A percentile compares a stretch with the other conserved stretches of the same genome.
Evolutionary conservation across 2,113 vertebrate species (phyloP).

Genomic region (Chloropsis hardwickii): DNA sequence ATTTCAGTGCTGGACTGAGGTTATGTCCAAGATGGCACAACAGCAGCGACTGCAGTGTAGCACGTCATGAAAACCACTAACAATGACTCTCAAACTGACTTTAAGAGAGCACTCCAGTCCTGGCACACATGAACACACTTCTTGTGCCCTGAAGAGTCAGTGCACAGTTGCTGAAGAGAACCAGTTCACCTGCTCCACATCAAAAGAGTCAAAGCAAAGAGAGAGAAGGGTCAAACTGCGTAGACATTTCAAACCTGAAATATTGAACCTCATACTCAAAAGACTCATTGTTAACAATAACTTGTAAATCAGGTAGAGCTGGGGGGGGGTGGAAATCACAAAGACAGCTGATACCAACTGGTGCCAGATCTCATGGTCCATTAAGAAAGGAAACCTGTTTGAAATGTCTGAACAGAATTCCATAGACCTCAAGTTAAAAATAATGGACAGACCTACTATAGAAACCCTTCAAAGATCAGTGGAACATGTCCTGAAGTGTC

Average conservation of each 20-base stretch:
- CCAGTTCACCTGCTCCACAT: background rate
- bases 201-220: background rate
- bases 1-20: background rate
- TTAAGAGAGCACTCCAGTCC: background rate
- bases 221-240: background rate
- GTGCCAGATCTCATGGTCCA: background rate
- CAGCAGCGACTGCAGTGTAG: background rate
- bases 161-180: background rate
- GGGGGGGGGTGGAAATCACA: background rate
- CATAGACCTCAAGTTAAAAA: background rate
- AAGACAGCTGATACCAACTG: background rate
- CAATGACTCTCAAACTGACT: accelerated
- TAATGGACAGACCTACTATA: background rate
- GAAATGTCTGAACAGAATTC: background rate
- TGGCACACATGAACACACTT: accelerated
- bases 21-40: background rate
- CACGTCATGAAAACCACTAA: background rate
- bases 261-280: background rate
- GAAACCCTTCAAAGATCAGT: background rate
- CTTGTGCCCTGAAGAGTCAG: background rate
- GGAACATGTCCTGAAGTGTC: background rate
- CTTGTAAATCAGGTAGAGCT: background rate
- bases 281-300: background rate
- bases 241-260: background rate
- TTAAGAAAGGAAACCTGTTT: background rate